Evolutionary conservation across 2,888 invertebrate genomes (phyloP).

Genomic region (Idaea aversata): DNA sequence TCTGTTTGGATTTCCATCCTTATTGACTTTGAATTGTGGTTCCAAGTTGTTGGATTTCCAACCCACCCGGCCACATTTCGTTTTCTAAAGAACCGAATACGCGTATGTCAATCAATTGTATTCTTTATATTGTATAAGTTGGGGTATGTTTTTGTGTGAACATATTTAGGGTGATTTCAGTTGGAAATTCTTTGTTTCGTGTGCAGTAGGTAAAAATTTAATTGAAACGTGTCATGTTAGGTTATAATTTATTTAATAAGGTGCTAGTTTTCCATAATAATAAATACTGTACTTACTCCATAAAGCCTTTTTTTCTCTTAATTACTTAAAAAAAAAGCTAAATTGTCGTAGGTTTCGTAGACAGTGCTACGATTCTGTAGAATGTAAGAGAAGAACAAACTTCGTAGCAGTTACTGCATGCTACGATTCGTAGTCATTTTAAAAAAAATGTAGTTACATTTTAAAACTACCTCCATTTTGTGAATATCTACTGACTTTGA

Average conservation of each 20-base stretch:
- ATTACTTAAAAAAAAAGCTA: too few species aligned
- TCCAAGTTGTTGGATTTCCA: constrained; percentile 12
- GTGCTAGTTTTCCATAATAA: not conserved
- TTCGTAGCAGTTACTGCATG: not conserved
- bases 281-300: not conserved
- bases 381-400: not conserved
- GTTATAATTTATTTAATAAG: not conserved
- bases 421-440: too few species aligned
- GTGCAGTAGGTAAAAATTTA: constrained; percentile 16
- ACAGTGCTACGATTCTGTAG: constrained; percentile 1
- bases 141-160: constrained; percentile 29
- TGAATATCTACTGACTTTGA: too few species aligned
- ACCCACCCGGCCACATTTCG: constrained; percentile 53
- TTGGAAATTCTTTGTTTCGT: constrained; percentile 15
- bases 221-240: constrained; percentile 6
- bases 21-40: not conserved
- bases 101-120: constrained; percentile 23
- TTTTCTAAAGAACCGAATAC: constrained; percentile 63
- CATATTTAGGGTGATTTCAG: constrained; percentile 8
- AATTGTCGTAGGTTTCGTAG: not conserved
- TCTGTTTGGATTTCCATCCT: not conserved
- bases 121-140: constrained; percentile 19
- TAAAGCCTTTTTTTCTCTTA: not conserved
- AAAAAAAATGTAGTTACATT: too few species aligned
- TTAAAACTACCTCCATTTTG: too few species aligned